A percentile compares a stretch with the other conserved stretches of the same genome.
These are phyloP conservation scores for Clinocottus analis DNA, from an alignment of 2,113 vertebrate genomes.

Conservation along the genomic window DNA sequence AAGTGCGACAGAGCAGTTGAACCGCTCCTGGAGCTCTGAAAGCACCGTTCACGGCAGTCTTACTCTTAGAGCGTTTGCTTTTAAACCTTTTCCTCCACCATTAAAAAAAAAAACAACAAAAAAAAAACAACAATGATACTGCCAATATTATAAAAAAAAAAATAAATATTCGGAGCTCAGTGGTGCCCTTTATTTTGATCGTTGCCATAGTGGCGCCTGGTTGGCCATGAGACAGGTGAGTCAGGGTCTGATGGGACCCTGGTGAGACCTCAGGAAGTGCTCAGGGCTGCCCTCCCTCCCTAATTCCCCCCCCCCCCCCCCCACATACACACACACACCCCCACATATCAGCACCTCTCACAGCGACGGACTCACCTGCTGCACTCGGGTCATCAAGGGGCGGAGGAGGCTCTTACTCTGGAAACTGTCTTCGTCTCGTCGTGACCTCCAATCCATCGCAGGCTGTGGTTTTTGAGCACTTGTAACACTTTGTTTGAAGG, in stretches of 20 bases:
- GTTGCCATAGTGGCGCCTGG: slow-evolving; percentile 62
- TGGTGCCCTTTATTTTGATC: slow-evolving; percentile 48
- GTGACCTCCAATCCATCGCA: slow-evolving; percentile 6
- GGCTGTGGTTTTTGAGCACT: slow-evolving; percentile 37
- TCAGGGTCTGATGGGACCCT: slow-evolving; percentile 39
- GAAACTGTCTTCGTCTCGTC: slow-evolving; percentile 9
- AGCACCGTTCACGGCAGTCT: slow-evolving; percentile 63
- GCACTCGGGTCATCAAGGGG: not conserved
- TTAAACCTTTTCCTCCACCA: slow-evolving; percentile 38
- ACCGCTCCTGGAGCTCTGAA: slow-evolving; percentile 31
- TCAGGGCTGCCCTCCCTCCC: slow-evolving; percentile 18
- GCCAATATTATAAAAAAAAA: slow-evolving; percentile 64
- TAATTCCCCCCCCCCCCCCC: not conserved
- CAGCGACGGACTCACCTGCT: slow-evolving; percentile 15
- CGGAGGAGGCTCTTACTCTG: not conserved
- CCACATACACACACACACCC: not conserved
- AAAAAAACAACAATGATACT: slow-evolving; percentile 53
- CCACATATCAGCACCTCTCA: slow-evolving; percentile 56
- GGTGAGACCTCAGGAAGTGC: slow-evolving; percentile 58
- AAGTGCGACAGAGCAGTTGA: slow-evolving; percentile 33
- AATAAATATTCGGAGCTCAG: slow-evolving; percentile 26
- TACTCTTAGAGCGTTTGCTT: slow-evolving; percentile 59
- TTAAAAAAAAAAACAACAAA: slow-evolving; percentile 32
- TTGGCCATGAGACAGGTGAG: slow-evolving; percentile 33
- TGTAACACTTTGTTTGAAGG: slow-evolving; percentile 53